These are phyloP conservation scores for Columba guinea DNA, from an alignment of 2,797 vertebrate species.

Conservation along the genomic window DNA sequence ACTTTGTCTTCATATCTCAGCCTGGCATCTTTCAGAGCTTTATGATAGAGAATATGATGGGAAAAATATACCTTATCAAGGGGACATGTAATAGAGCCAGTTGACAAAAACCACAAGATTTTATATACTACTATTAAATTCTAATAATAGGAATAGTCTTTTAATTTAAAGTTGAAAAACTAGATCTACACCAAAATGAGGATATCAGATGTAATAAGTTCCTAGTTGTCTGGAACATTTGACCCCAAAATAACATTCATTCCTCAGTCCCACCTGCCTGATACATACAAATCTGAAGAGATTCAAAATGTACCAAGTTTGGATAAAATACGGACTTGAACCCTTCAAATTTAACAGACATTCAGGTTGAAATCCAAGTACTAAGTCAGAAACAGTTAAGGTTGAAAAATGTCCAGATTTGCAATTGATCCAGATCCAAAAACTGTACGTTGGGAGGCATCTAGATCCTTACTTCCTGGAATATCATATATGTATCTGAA, in stretches of 20 bases:
- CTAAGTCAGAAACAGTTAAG: neutral
- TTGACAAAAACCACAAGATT: neutral
- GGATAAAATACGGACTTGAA: neutral
- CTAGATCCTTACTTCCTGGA: neutral
- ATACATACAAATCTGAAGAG: neutral
- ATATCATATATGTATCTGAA: neutral
- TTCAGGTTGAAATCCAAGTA: neutral
- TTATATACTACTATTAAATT: neutral
- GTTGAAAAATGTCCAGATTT: neutral
- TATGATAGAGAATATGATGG: neutral
- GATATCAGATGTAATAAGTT: neutral
- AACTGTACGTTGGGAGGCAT: neutral
- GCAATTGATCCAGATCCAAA: neutral
- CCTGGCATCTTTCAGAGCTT: slow-evolving; percentile 11
- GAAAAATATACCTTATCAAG: neutral
- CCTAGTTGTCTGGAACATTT: neutral
- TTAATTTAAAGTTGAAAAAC: neutral
- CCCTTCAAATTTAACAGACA: neutral
- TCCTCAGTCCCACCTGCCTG: neutral
- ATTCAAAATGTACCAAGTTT: neutral
- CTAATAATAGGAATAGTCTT: neutral
- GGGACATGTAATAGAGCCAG: neutral
- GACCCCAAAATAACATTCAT: neutral
- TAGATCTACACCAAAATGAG: neutral
- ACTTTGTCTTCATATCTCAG: neutral